Percentiles rank a stretch among this genome's conserved stretches.
Evolutionary conservation across 2,797 vertebrate genomes (phyloP).

Genomic region (Alexandromys oeconomus): DNA sequence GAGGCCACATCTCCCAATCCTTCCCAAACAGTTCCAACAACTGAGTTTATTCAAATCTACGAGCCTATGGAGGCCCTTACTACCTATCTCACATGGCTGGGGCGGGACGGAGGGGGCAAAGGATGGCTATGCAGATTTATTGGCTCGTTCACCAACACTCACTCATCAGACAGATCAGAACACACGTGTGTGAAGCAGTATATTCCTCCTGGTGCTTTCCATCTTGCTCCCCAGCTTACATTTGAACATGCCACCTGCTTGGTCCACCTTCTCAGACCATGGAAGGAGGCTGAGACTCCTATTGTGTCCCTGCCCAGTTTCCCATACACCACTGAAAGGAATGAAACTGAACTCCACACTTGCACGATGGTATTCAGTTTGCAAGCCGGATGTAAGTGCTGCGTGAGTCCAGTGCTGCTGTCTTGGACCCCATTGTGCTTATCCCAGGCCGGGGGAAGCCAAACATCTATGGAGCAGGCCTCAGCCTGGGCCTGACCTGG

Average conservation of each 20-base stretch:
- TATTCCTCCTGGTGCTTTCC: accelerated
- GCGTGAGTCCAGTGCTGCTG: neutral
- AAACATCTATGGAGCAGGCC: neutral
- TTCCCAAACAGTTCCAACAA: neutral
- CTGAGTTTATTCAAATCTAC: neutral
- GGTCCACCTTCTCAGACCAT: conserved; percentile 40
- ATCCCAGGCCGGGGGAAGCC: neutral
- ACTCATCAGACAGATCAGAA: neutral
- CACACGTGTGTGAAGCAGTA: no score
- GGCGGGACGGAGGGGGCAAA: neutral
- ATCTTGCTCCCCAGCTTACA: neutral
- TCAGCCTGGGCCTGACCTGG: neutral
- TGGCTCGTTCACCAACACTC: neutral
- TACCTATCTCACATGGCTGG: neutral
- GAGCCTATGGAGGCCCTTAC: no score
- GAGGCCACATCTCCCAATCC: neutral
- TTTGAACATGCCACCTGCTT: neutral
- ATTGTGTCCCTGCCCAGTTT: neutral
- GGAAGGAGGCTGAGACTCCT: neutral
- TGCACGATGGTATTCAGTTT: accelerated
- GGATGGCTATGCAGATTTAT: accelerated
- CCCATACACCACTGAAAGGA: neutral
- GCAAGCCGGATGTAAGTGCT: neutral
- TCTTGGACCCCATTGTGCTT: accelerated
- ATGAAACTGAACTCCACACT: neutral